These are phyloP conservation scores for Drosophila longiperda DNA, from an alignment of 2,888 invertebrate species.

Conservation along the genomic window DNA sequence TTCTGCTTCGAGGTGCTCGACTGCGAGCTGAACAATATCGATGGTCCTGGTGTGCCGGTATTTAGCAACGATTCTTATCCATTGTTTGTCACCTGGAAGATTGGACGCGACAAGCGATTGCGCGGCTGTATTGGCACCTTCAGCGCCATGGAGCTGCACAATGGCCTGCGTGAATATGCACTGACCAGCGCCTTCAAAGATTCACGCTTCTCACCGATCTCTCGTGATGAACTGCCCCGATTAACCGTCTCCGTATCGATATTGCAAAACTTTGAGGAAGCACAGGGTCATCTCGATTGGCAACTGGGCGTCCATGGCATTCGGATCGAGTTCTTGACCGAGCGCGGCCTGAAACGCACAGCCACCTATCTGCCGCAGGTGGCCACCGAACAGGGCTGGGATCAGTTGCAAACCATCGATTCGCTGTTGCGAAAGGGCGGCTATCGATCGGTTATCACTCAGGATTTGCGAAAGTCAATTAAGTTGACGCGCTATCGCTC, in stretches of 20 bases:
- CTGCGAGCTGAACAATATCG: conserved; percentile 96
- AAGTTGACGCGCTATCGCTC: conserved; percentile 98
- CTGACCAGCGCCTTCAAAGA: conserved; percentile 99
- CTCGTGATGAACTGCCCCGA: conserved; percentile 95
- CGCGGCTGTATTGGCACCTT: conserved; percentile 99
- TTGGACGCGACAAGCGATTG: conserved; percentile 96
- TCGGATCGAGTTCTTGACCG: conserved; percentile 97
- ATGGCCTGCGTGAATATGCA: conserved; percentile 97
- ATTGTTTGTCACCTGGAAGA: conserved; percentile 99
- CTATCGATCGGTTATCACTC: conserved; percentile 95
- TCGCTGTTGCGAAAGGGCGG: conserved; percentile 98
- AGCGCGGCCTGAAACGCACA: conserved; percentile 96
- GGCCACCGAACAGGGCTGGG: conserved; percentile 99
- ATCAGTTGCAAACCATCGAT: conserved; percentile 99
- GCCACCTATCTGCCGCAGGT: conserved; percentile 99
- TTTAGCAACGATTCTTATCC: conserved; percentile 98
- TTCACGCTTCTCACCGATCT: conserved; percentile 97
- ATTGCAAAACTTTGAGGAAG: conserved; percentile 96
- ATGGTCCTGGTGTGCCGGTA: conserved; percentile 95
- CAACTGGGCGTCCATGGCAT: conserved; percentile 98
- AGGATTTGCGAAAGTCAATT: conserved; percentile 94
- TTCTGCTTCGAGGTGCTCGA: conserved; percentile 99
- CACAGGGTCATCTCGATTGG: conserved; percentile 98
- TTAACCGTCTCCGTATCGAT: conserved; percentile 98
- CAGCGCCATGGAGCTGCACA: conserved; percentile 97